Evolutionary conservation across 1,140 invertebrate species (phyloP), one percentile per base, ranked within the genome.

Genomic region (Acromyrmex heyeri): DNA sequence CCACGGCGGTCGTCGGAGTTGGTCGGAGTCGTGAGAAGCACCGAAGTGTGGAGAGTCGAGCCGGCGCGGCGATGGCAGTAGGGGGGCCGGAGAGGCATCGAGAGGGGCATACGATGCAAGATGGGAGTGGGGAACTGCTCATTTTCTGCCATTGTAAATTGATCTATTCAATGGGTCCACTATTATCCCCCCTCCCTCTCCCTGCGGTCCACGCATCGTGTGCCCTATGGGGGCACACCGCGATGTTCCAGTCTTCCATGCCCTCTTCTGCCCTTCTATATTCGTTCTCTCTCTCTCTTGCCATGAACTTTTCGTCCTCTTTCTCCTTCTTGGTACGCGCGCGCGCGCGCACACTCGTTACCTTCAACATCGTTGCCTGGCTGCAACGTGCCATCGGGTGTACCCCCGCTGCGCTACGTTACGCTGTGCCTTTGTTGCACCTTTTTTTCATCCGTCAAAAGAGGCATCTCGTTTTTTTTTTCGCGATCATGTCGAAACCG

Each of bases 71-170:
- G n/a, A 53, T 8, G 18, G 64, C 75, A 50, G 62, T 24, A 82
- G 59, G 77, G 72, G 67, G 24, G 67, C 30, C 62, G 69, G 86
- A 79, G 81, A 65, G 34, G 53, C 44, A 34, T 44, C 53, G 44
- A 72, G 85, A 86, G 38, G 64, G 48, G 50, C 21, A 72, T 30
- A 50, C 53, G 48, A 59, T 50, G 85, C 55, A 87, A 65, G 70
- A 69, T 53, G 24, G 62, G 50, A 72, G 50, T 38, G 53, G 21
- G 50, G 48, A 48, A 38, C 91, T 94, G 94, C 93, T 94, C 94
- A 93, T 94, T 95, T 94, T 91, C 91, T 92, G 90, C 92, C 93
- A 94, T 94, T 95, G 93, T 94, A 95, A 95, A 95, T 95, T 94
- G 94, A 95, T 94, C 93, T 94, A 94, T 95, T 94, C 92, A 94